Percentiles rank a stretch among this genome's conserved stretches.
phyloP scores from a whole-genome alignment of 2,797 vertebrate species.

The Myiotriccus ornatus region DNA sequence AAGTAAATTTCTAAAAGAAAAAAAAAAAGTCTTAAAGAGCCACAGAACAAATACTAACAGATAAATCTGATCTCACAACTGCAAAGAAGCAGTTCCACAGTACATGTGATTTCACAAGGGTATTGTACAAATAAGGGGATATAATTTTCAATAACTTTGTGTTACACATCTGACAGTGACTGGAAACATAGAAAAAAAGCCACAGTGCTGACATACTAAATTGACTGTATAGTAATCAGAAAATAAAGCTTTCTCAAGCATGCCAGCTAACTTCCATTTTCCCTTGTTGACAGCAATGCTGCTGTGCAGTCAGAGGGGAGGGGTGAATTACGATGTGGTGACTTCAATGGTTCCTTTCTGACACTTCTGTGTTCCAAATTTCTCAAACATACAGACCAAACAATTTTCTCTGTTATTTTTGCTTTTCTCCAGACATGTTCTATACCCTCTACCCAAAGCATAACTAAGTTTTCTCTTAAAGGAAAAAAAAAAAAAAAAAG shows the following conservation, averaged over 20 bases:
- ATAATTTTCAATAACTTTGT: neutral
- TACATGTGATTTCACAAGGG: rapidly evolving
- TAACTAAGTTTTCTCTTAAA: neutral
- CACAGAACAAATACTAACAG: neutral
- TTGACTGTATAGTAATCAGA: neutral
- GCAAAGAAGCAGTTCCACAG: neutral
- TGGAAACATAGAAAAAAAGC: neutral
- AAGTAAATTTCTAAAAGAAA: neutral
- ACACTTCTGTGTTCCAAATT: neutral
- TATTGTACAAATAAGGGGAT: neutral
- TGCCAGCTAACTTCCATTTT: neutral
- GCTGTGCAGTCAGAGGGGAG: neutral
- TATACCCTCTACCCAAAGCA: neutral
- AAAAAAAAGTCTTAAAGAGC: neutral
- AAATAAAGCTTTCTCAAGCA: neutral
- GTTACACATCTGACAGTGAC: neutral
- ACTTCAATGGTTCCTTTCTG: neutral
- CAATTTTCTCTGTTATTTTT: neutral
- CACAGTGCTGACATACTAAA: neutral
- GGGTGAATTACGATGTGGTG: neutral
- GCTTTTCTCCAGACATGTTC: neutral
- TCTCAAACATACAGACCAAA: neutral
- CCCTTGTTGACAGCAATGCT: rapidly evolving
- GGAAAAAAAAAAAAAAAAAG: neutral
- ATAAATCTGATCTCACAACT: neutral